phyloP scores from a whole-genome alignment of 2,113 vertebrate genomes.

The Geococcyx californianus region DNA sequence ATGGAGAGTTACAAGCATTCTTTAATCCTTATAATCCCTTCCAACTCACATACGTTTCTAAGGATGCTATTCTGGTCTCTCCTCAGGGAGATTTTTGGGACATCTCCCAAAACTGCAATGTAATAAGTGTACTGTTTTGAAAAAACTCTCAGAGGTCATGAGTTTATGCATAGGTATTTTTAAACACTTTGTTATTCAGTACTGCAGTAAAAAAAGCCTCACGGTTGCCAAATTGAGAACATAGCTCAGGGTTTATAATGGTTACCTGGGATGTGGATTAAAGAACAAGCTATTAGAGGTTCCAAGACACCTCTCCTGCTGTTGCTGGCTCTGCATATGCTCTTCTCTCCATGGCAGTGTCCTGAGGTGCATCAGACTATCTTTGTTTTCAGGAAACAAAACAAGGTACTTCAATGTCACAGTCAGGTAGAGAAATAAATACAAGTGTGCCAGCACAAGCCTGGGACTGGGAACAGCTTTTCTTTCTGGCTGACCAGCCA shows the following conservation, averaged over 20 bases:
- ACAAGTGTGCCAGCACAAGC: background rate
- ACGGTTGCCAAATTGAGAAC: background rate
- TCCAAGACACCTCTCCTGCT: background rate
- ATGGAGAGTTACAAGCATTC: background rate
- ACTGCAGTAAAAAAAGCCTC: background rate
- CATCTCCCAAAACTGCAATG: background rate
- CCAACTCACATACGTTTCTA: background rate
- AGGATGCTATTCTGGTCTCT: conserved; percentile 32
- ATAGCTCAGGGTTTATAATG: background rate
- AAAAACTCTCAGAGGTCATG: conserved; percentile 11
- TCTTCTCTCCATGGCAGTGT: background rate
- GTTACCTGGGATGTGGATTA: background rate
- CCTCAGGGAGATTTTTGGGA: background rate
- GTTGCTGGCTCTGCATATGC: background rate
- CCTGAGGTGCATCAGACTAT: background rate
- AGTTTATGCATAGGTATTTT: conserved; percentile 34
- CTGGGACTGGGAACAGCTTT: background rate
- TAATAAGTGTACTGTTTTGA: background rate
- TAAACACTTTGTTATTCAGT: background rate
- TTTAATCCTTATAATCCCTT: conserved; percentile 32
- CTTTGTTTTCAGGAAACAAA: background rate
- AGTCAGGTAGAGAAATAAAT: background rate
- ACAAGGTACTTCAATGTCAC: background rate
- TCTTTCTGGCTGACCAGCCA: background rate
- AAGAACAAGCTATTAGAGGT: background rate